Evolutionary conservation across 2,797 vertebrate genomes (phyloP).

Genomic region (Rachycentron canadum): DNA sequence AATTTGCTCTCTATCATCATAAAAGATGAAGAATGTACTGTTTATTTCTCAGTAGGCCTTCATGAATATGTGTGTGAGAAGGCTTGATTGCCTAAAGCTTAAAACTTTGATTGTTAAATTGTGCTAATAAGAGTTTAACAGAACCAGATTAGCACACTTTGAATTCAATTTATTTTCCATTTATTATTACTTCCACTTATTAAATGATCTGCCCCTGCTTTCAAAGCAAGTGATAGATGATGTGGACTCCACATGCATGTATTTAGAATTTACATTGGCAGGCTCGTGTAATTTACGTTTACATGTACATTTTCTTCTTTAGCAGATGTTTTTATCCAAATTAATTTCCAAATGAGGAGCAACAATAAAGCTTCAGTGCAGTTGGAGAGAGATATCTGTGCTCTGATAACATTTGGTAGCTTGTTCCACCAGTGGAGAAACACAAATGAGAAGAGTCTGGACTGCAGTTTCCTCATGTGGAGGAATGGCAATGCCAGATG

Average conservation of each 20-base stretch:
- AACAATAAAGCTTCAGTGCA: too few species aligned
- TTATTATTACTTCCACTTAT: slow-evolving; percentile 50
- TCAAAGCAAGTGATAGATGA: slow-evolving; percentile 24
- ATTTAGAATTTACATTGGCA: slow-evolving; percentile 5
- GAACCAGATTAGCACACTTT: slow-evolving; percentile 51
- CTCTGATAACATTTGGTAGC: too few species aligned
- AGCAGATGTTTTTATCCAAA: too few species aligned
- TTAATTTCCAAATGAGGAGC: too few species aligned
- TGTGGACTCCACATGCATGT: slow-evolving; percentile 63
- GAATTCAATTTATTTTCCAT: slow-evolving; percentile 54
- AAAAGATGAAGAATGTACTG: slow-evolving; percentile 76
- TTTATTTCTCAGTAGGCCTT: slow-evolving; percentile 74
- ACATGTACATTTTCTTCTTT: too few species aligned
- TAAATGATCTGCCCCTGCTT: slow-evolving; percentile 49
- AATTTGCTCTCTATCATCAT: slow-evolving; percentile 68
- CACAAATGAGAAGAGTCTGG: too few species aligned
- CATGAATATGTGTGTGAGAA: slow-evolving; percentile 41
- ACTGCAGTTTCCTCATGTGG: too few species aligned
- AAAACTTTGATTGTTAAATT: slow-evolving; percentile 49
- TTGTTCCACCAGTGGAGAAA: too few species aligned
- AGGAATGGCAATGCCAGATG: too few species aligned
- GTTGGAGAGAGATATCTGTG: too few species aligned
- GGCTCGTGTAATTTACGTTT: background rate
- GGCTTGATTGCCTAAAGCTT: slow-evolving; percentile 38
- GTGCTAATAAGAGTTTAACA: slow-evolving; percentile 53